Base-by-base conservation (phyloP, 2,888 invertebrate species). In the Meloe dianella region DNA sequence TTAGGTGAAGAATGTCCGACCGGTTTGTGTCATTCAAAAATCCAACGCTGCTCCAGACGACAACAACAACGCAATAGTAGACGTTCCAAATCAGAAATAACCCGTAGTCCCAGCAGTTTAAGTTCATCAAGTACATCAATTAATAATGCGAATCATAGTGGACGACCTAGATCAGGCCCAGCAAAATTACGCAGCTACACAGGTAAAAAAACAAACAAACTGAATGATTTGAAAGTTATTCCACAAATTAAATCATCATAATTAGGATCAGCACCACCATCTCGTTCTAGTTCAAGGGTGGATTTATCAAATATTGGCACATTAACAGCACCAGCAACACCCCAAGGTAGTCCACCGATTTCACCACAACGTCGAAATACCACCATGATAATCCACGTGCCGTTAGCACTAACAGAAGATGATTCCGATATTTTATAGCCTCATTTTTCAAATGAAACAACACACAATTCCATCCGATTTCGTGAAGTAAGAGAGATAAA, bases 1-100 rank as follows among this genome's bases (percentile, higher is more conserved):
- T 89, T 94, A 86, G 94, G 94, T 57, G 89, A 93, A 77, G 90
- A 91, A 75, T 95, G 95, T 84, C 95, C 95, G 8, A 94, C 94
- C 76, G 95, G 95, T 84, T 87, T 88, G 51, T 89, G 89, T 76
- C 83, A 87, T 41, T 85, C 85, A 63, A 70, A 69, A 66, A 71
- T 54, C 66, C 76, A 58, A 66, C 68, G 77, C 27, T 73, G 74
- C 9, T 70, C 72, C 0, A 71, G 79, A 60, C 71, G 78, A 51
- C 73, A 74, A n/a, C 72, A 74, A 57, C 69, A 78, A 62, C 72
- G 77, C 38, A 75, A 75, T 59, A 79, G 74, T 62, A 73, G 63
- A 27, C 70, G 81, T 61, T 78, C 80, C 10, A 78, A 78, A 58
- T 77, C 81, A 29, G 80, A 82, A 64, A 78, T 84, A 65, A 73